Conservation (phyloP, 1,140 invertebrate genomes). For the Leptinotarsa defecta region DNA sequence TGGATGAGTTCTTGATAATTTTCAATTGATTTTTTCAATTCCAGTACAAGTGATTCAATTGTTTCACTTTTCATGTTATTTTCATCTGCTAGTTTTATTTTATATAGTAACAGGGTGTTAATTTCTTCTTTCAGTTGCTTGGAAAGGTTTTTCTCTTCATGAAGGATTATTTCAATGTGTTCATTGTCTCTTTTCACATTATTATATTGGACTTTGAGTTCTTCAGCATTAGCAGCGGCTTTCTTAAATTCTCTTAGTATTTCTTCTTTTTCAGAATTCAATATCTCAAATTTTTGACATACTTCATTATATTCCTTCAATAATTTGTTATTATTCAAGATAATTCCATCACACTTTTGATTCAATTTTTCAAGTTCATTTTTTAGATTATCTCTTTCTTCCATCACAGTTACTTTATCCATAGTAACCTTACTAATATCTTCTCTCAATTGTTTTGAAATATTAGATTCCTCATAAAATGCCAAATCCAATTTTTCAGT, state of each 20-base stretch:
- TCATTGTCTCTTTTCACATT: conserved; percentile 1
- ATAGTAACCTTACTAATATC: background rate
- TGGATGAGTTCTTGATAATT: too few relatives aligned
- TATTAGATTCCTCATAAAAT: background rate
- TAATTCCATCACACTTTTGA: background rate
- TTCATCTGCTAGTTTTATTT: background rate
- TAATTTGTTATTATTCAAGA: conserved; percentile 14
- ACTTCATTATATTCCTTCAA: background rate
- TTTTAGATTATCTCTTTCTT: conserved; percentile 6
- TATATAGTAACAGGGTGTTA: conserved; percentile 12
- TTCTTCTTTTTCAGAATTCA: conserved; percentile 15
- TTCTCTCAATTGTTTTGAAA: conserved; percentile 1
- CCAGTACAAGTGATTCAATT: too few relatives aligned
- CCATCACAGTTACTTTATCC: background rate
- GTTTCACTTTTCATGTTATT: too few relatives aligned
- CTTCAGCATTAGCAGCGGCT: conserved; percentile 8
- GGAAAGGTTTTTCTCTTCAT: conserved; percentile 22
- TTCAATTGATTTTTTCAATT: too few relatives aligned
- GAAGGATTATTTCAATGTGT: background rate
- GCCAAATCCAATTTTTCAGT: background rate
- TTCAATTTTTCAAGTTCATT: conserved; percentile 11
- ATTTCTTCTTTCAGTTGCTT: conserved; percentile 10
- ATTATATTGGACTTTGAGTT: conserved; percentile 11
- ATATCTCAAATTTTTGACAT: background rate
- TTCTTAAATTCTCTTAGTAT: background rate